Base-by-base conservation (phyloP, 2,888 invertebrate species). In the Drosophila nr. perissopoda region DNA sequence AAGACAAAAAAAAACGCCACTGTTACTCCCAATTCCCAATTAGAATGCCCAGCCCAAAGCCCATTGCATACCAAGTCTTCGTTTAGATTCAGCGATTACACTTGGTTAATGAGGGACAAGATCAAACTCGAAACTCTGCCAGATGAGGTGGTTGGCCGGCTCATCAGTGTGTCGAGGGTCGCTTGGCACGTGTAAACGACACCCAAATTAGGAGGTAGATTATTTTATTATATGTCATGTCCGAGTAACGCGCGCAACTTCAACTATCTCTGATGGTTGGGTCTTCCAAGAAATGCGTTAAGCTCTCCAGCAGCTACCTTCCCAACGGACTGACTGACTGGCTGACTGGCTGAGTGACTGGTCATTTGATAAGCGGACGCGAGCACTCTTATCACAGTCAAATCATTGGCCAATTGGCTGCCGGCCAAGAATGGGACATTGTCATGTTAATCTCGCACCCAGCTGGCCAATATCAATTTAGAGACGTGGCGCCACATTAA, bases 131-230 rank as follows among this genome's bases (percentile, higher is more conserved):
- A 73, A 82, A 76, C 83, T 40, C 31, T 25, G 16, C 42, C 29
- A 31, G 57, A 63, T 49, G 78, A 70, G 61, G 13, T 70, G 46
- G 25, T 25, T 46, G 46, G 25, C 25, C 73, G 69, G 58, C 68
- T 85, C 81, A 74, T 86, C 82, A 81, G 71, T 68, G 52, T 53
- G 36, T 59, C 40, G 31, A 58, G 64, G 71, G 72, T 65, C 18
- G 49, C 74, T 57, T 80, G 88, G 87, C 88, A 81, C 81, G 86
- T 83, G 92, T 88, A 91, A 92, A 81, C 81, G 91, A 92, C 88
- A 88, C 90, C 90, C 91, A 91, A 91, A 91, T 91, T 92, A 91
- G 88, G 88, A 82, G 83, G 79, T 73, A 86, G 87, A 92, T 92
- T 90, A 92, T 92, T 91, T 91, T 87, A 92, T 91, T 91, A 83